phyloP scores from a whole-genome alignment of 2,888 invertebrate species.

The Geophilus truncorum region DNA sequence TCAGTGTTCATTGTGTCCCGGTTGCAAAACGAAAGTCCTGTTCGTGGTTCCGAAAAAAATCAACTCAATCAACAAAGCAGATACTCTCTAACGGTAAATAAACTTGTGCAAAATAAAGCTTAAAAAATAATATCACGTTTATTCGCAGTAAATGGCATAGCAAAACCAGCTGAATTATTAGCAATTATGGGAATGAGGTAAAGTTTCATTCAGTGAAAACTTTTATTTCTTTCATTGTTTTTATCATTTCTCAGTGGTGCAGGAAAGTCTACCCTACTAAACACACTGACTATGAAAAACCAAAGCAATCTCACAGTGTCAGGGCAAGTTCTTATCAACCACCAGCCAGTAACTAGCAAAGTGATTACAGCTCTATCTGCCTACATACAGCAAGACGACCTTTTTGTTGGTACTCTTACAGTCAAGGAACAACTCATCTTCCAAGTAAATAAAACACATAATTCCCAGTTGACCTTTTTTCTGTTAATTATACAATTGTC shows the following conservation, averaged over 20 bases:
- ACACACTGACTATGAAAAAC: slow-evolving; percentile 66
- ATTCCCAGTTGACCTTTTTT: background rate
- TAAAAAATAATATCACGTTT: background rate
- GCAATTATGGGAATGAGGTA: slow-evolving; percentile 67
- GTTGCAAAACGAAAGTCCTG: background rate
- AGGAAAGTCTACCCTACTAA: slow-evolving; percentile 71
- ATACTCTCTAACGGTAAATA: background rate
- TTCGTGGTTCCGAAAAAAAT: background rate
- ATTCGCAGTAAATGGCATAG: background rate
- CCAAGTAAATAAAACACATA: background rate
- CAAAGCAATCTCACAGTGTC: slow-evolving; percentile 50
- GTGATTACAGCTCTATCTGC: slow-evolving; percentile 72
- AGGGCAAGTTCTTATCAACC: slow-evolving; percentile 58
- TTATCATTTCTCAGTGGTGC: background rate
- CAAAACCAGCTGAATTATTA: slow-evolving; percentile 68
- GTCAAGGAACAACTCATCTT: slow-evolving; percentile 56
- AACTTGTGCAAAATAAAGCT: background rate
- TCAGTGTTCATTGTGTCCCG: background rate
- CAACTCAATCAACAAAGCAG: background rate
- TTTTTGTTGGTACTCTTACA: slow-evolving; percentile 85
- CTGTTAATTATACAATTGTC: slow-evolving; percentile 46
- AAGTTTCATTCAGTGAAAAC: too few species aligned
- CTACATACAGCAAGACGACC: slow-evolving; percentile 90
- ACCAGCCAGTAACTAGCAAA: slow-evolving; percentile 62
- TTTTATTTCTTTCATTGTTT: background rate